Base-by-base conservation (phyloP, 1,140 invertebrate species). In the Atopsyche davidsoni region DNA sequence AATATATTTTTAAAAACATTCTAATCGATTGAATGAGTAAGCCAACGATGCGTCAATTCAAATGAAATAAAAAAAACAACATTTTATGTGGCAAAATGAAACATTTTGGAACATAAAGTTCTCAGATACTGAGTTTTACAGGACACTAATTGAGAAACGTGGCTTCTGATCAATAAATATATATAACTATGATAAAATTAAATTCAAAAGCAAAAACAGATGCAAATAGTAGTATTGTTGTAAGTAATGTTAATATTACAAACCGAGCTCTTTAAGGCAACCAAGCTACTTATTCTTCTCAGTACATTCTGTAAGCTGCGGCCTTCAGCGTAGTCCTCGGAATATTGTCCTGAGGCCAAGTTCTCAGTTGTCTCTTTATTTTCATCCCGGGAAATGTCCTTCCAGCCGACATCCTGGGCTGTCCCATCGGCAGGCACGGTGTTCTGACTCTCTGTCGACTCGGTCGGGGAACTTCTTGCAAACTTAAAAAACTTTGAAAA, bases 231-330 rank as follows among this genome's bases (percentile, higher is more conserved):
- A n/a, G n/a, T n/a, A n/a, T n/a, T n/a, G n/a, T n/a, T n/a, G 24
- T 41, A 46, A 51, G 53, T 44, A 48, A 42, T 56, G 54, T 56
- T 51, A 51, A 51, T 46, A 17, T 39, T 55, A 73, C 80, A 79
- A 67, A 88, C 86, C 62, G 76, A 82, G 59, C 78, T 85, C 60
- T 82, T 84, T 21, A 85, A 65, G 10, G 85, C 85, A 46, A 88
- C 72, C 35, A 89, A 76, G 65, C 83, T 87, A 61, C 85, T 87
- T 28, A 90, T 88, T 54, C 86, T 76, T 65, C 82, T 85, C 14
- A 89, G 68, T 55, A 89, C 84, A 75, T 87, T 89, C 3, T 83
- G 81, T 53, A 89, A 73, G 68, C 83, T 88, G 40, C 86, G 73
- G 1, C 80, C 85, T 64, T 87, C 72, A 23, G 13, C 7, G 21